Evolutionary conservation across 1,140 invertebrate genomes (phyloP).

Genomic region (Macrotrachela quadricornifera): DNA sequence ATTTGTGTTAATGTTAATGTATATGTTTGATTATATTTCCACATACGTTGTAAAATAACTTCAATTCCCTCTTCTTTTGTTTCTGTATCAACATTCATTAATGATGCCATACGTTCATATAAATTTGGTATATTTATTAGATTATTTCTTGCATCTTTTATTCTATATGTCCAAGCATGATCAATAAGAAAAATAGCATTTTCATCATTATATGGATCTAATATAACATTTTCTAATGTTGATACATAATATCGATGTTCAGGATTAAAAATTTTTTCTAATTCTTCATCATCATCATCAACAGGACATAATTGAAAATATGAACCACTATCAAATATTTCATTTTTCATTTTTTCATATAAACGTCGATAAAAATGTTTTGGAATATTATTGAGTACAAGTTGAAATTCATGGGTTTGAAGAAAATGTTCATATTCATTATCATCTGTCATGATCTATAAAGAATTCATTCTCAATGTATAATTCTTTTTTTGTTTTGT

Average conservation of each 20-base stretch:
- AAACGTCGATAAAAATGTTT: too few relatives aligned
- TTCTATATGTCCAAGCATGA: slow-evolving; percentile 65
- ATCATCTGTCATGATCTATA: too few relatives aligned
- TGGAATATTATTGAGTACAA: too few relatives aligned
- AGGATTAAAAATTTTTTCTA: background rate
- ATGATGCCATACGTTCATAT: slow-evolving; percentile 45
- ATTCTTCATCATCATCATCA: slow-evolving; percentile 31
- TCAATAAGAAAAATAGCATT: slow-evolving; percentile 52
- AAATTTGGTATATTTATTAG: slow-evolving; percentile 40
- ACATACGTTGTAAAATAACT: slow-evolving; percentile 43
- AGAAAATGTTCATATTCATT: too few relatives aligned
- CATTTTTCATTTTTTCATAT: too few relatives aligned
- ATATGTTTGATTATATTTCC: slow-evolving; percentile 57
- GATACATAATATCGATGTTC: too few relatives aligned
- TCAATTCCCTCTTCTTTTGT: slow-evolving; percentile 38
- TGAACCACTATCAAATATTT: slow-evolving; percentile 47
- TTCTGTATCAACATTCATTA: slow-evolving; percentile 43
- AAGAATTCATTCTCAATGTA: too few relatives aligned
- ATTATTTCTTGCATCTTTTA: slow-evolving; percentile 39
- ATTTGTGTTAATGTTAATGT: slow-evolving; percentile 27
- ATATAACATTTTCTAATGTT: too few relatives aligned
- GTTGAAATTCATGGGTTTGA: too few relatives aligned
- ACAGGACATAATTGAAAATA: slow-evolving; percentile 49
- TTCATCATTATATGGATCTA: too few relatives aligned
- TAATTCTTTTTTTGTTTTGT: too few relatives aligned